Conservation (phyloP, 1,140 invertebrate species). For the Stegodyphus dumicola region DNA sequence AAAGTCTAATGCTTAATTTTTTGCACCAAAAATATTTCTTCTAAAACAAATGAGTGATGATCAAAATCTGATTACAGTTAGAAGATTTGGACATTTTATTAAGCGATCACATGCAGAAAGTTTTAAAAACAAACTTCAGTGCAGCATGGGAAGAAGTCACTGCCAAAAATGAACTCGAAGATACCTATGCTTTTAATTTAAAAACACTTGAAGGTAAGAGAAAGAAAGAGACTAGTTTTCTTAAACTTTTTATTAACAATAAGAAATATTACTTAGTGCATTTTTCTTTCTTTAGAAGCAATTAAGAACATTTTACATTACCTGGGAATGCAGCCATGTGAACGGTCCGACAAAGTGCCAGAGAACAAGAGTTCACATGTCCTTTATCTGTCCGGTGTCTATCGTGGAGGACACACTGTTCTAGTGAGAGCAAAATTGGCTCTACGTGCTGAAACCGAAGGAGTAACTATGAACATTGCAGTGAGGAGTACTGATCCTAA, state of each 20-base stretch:
- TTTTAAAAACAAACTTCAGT: constrained; percentile 79
- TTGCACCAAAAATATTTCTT: too few relatives aligned
- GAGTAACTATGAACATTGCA: constrained; percentile 79
- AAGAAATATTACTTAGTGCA: too few relatives aligned
- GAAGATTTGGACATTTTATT: constrained; percentile 94
- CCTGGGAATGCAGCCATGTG: constrained; percentile 87
- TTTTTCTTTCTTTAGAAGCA: constrained; percentile 74
- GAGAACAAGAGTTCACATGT: constrained; percentile 87
- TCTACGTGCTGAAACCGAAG: constrained; percentile 74
- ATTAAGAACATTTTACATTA: constrained; percentile 88
- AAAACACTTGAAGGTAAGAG: constrained; percentile 76
- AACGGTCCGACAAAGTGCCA: constrained; percentile 85
- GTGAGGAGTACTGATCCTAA: constrained; percentile 73
- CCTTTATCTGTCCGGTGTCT: constrained; percentile 83
- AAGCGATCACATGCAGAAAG: constrained; percentile 90
- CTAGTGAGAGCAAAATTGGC: constrained; percentile 87
- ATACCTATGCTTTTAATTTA: constrained; percentile 89
- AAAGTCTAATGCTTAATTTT: too few relatives aligned
- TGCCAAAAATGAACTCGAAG: constrained; percentile 83
- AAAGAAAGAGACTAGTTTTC: background rate
- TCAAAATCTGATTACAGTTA: constrained; percentile 70
- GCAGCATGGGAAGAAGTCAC: constrained; percentile 80
- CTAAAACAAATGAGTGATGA: too few relatives aligned
- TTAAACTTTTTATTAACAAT: too few relatives aligned
- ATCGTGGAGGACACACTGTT: constrained; percentile 89